Conservation (phyloP, 2,113 vertebrate species). For the Lophura nycthemera region DNA sequence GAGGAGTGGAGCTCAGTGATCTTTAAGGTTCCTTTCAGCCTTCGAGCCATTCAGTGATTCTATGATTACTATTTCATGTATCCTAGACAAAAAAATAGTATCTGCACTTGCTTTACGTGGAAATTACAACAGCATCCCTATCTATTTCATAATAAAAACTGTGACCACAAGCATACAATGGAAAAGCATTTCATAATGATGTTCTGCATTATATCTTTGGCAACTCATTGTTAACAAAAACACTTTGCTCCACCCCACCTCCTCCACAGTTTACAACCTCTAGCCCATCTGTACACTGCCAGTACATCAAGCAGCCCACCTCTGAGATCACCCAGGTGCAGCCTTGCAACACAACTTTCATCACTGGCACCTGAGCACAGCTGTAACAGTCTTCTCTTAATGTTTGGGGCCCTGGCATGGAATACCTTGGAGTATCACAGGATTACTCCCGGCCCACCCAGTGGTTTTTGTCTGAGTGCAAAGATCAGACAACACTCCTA, state of each 20-base stretch:
- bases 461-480: background rate
- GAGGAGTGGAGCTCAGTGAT: too few relatives aligned
- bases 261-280: background rate
- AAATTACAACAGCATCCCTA: background rate
- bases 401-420: background rate
- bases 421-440: background rate
- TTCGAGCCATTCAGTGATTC: too few relatives aligned
- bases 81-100: background rate
- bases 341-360: background rate
- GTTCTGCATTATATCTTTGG: background rate
- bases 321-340: background rate
- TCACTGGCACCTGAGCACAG: background rate
- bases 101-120: background rate
- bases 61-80: rapidly evolving
- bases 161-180: rapidly evolving
- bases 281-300: background rate
- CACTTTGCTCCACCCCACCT: background rate
- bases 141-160: background rate
- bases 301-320: background rate
- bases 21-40: too few relatives aligned
- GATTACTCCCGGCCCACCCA: background rate
- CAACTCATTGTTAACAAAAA: background rate
- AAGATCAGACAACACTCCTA: background rate
- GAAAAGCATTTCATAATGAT: background rate
- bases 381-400: background rate